Conservation (phyloP, 2,888 invertebrate genomes). For the Griposia aprilina region DNA sequence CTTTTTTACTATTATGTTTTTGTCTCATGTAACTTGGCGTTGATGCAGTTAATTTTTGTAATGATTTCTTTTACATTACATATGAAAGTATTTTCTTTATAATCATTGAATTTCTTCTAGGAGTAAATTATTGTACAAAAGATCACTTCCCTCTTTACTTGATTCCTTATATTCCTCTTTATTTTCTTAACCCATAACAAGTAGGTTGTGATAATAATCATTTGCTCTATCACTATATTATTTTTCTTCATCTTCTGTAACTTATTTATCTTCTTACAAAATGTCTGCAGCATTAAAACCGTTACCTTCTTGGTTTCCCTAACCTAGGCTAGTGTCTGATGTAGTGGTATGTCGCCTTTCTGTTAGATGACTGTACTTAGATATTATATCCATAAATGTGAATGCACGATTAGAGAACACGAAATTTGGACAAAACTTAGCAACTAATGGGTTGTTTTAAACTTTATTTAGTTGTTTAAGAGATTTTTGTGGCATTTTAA, state of each 20-base stretch:
- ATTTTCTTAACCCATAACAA: background rate
- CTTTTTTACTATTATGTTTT: background rate
- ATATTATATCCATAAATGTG: constrained; percentile 81
- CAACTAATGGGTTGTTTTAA: background rate
- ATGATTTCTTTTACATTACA: background rate
- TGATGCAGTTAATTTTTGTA: too few relatives aligned
- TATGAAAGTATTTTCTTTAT: background rate
- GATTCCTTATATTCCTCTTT: background rate
- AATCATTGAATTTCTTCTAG: background rate
- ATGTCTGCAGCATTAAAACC: constrained; percentile 71
- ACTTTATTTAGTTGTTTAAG: background rate
- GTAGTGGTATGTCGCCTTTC: constrained; percentile 81
- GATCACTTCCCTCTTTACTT: constrained; percentile 6
- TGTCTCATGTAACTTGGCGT: background rate
- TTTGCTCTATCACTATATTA: background rate
- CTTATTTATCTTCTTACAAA: constrained; percentile 17
- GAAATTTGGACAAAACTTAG: constrained; percentile 68
- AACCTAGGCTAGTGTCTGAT: constrained; percentile 74
- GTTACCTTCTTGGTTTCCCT: constrained; percentile 65
- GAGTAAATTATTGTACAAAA: constrained; percentile 21
- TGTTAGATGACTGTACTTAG: constrained; percentile 84
- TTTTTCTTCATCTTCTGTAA: constrained; percentile 5
- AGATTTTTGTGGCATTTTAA: background rate
- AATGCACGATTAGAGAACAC: constrained; percentile 80
- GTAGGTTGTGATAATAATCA: constrained; percentile 37